Evolutionary conservation across 2,797 vertebrate genomes (phyloP), one percentile per base, ranked within the genome.

Genomic region (Spheniscus humboldti): DNA sequence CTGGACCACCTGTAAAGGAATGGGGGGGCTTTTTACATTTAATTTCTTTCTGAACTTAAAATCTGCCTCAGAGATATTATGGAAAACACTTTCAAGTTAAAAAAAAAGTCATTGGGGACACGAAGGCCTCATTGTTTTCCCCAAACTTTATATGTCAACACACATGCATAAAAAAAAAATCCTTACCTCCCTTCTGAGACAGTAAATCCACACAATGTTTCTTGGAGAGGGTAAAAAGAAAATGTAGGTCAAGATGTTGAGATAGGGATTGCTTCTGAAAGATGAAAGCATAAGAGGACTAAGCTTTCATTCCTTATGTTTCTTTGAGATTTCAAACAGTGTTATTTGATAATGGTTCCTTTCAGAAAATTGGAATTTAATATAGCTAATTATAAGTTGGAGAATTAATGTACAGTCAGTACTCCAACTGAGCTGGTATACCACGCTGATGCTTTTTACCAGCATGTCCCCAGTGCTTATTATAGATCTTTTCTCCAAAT

Each of bases 221-320:
- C 95, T 94, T 94, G 94, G 92, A 97, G 66, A 96, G 94, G 92
- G 92, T 95, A 97, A 95, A 95, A 97, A 96, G 96, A 96, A 94
- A 97, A 96, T 94, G 94, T 97, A 97, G 96, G 95, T 97, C 96
- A 96, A 97, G 96, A 96, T 95, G 94, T 90, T 96, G 89, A 96
- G 97, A 97, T 96, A 97, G 59, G 87, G 73, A 96, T 94, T 97
- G 96, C 96, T 96, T 97, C 89, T 94, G 87, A 97, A 97, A 96
- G 95, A 95, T 96, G 94, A 97, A 97, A 97, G 96, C 91, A 0
- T 96, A 90, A 92, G 55, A 95, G 91, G 89, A 86, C 93, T 95
- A 93, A 91, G 95, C 95, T 96, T 97, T 96, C 94, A 92, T 94
- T 96, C 87, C 94, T 96, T 96, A 86, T 94, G 94, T 97, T 96